Conservation (phyloP, 1,140 invertebrate genomes). For the Apis dorsata region DNA sequence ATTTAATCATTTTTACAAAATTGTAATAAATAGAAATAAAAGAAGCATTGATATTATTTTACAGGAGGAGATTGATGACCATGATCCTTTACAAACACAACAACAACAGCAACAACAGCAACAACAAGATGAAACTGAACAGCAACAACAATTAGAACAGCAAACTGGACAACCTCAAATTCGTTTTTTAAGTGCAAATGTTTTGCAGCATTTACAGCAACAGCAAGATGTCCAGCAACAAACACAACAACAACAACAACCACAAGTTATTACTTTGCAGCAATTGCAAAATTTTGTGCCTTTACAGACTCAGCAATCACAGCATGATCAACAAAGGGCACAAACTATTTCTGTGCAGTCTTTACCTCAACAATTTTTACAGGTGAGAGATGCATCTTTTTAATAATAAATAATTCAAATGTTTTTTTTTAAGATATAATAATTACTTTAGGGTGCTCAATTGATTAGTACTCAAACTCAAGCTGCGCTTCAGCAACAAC, state of each 20-base stretch:
- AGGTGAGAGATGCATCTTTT: slow-evolving; percentile 68
- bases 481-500: slow-evolving; percentile 76
- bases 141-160: slow-evolving; percentile 80
- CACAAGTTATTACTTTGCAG: slow-evolving; percentile 81
- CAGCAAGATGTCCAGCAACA: slow-evolving; percentile 74
- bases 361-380: slow-evolving; percentile 81
- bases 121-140: slow-evolving; percentile 78
- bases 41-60: background rate
- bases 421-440: background rate
- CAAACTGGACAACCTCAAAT: slow-evolving; percentile 76
- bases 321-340: slow-evolving; percentile 77
- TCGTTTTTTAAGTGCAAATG: slow-evolving; percentile 76
- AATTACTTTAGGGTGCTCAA: slow-evolving; percentile 70
- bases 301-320: slow-evolving; percentile 75
- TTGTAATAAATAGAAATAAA: background rate
- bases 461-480: slow-evolving; percentile 74
- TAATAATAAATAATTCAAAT: background rate
- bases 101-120: slow-evolving; percentile 72
- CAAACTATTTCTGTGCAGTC: slow-evolving; percentile 81
- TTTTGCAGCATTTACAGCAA: slow-evolving; percentile 77
- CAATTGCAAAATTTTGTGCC: slow-evolving; percentile 81
- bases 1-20: background rate
- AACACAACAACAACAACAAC: slow-evolving; percentile 74
- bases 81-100: slow-evolving; percentile 1
- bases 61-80: slow-evolving; percentile 70